Percentiles rank a stretch among this genome's conserved stretches.
These are phyloP conservation scores for Atethmia centrago DNA, from an alignment of 2,888 invertebrate genomes.

Conservation along the genomic window DNA sequence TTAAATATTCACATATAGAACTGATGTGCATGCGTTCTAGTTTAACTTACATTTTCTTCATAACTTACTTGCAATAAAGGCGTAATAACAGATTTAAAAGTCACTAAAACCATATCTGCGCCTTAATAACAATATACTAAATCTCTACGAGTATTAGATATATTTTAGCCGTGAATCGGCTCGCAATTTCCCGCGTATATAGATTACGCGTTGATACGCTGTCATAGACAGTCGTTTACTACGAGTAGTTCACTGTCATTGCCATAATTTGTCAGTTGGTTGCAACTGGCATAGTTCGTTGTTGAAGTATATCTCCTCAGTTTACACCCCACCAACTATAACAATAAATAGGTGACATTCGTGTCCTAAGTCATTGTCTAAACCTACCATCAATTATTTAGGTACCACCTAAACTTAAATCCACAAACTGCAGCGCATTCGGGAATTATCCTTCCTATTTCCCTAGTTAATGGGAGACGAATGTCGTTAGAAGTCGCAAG, in stretches of 20 bases:
- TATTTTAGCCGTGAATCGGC: not conserved
- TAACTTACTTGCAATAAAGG: too few relatives aligned
- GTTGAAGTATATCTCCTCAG: conserved; percentile 12
- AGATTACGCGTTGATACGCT: not conserved
- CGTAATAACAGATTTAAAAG: too few relatives aligned
- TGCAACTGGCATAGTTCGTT: not conserved
- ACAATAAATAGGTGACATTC: conserved; percentile 50
- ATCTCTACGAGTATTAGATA: not conserved
- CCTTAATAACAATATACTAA: not conserved
- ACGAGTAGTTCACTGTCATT: conserved; percentile 1
- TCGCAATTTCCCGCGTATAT: not conserved
- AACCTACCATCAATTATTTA: conserved; percentile 82
- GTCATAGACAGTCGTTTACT: not conserved
- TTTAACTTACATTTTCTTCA: too few relatives aligned
- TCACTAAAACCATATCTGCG: too few relatives aligned
- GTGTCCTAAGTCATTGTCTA: conserved; percentile 68
- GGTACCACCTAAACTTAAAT: conserved; percentile 81
- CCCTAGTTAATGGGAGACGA: conserved; percentile 87
- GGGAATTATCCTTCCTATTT: conserved; percentile 85
- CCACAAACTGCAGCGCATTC: conserved; percentile 84
- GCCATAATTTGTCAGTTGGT: conserved; percentile 15
- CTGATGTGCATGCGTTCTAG: too few relatives aligned
- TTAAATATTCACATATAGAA: too few relatives aligned
- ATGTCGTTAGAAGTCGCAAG: conserved; percentile 87
- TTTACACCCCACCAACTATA: conserved; percentile 25